Evolutionary conservation across 2,888 invertebrate species (phyloP), one percentile per base, ranked within the genome.

Genomic region (Parascotia fuliginaria): DNA sequence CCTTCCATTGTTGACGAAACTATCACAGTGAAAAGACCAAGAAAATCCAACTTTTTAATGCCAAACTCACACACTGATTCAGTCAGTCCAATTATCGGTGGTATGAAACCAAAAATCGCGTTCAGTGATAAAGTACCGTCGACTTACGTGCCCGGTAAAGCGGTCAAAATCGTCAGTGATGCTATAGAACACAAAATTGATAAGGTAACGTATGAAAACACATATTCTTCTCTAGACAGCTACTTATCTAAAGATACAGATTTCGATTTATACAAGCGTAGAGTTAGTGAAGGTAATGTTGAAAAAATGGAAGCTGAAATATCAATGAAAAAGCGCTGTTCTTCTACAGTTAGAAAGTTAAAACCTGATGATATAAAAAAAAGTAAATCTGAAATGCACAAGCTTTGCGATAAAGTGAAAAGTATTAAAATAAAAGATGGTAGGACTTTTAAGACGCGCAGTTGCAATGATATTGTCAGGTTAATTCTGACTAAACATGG

Each of bases 401-500:
- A 93, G 60, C 76, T 93, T 24, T 92, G 91, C 36, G 91, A 91
- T 13, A 92, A 90, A 43, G 70, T 91, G 1, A 90, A 88, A 55
- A 89, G 88, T 72, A 87, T 91, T 0, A 91, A 90, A 46, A 28
- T 92, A 29, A 90, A 88, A 41, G 91, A 91, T 14, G 76, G 78
- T 12, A 83, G 60, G 61, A 87, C 83, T 33, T 92, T 86, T 60
- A 89, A 87, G 57, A 92, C 92, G 3, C 74, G 92, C 9, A 92
- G 89, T 63, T 93, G 93, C 63, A 92, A 93, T 38, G 94, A 94
- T 67, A 93, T 95, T 32, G 95, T 96, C 6, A 94, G 95, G 73
- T 93, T 96, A 85, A 95, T 96, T 70, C 90, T 96, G 63, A 95
- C 95, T 1, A 95, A 96, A 78, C 96, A 96, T 74, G 96, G 96